These are phyloP conservation scores for Vannuccia rotundouncinata DNA, from an alignment of 2,888 invertebrate species.

Conservation along the genomic window DNA sequence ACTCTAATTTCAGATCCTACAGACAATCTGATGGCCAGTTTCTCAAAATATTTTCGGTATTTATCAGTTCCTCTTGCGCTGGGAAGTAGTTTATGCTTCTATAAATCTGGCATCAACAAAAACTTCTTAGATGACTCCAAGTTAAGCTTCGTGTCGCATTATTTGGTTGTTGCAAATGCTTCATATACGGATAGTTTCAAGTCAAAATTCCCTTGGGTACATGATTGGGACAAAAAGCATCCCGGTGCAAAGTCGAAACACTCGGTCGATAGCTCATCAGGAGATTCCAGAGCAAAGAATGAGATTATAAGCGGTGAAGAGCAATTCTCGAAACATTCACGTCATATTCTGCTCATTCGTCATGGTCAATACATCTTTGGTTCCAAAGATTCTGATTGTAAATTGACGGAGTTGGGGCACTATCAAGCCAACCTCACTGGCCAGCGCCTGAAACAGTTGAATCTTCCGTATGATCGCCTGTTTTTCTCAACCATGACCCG, in stretches of 20 bases:
- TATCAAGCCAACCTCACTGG: constrained; percentile 81
- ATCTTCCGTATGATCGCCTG: constrained; percentile 71
- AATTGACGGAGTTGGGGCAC: constrained; percentile 62
- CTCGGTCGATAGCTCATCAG: neutral
- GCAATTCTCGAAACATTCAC: constrained; percentile 2
- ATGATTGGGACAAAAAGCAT: neutral
- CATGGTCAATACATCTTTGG: constrained; percentile 76
- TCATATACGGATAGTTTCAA: neutral
- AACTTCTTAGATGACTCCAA: neutral
- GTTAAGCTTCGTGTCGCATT: neutral
- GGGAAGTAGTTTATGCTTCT: neutral
- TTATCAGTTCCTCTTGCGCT: neutral
- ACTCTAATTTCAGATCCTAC: too few relatives aligned
- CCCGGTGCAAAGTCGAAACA: neutral
- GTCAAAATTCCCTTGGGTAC: neutral
- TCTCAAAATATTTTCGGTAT: neutral
- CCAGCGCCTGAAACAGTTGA: constrained; percentile 66
- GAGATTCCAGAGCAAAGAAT: neutral
- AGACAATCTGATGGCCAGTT: neutral
- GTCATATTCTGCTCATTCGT: constrained; percentile 81
- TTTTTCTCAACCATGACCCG: constrained; percentile 84
- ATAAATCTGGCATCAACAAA: neutral
- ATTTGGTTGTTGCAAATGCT: neutral
- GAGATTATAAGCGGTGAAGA: neutral
- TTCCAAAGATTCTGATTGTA: constrained; percentile 7